phyloP scores from a whole-genome alignment of 2,113 vertebrate species.

The mouse (Mus musculus) region GRCm39 chr11:8535501-8536000 shows the following conservation, averaged over 20 bases:
- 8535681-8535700: neutral
- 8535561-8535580: no score
- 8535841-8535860: neutral
- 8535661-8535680: neutral
- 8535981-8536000: neutral
- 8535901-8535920: neutral
- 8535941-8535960: neutral
- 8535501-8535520: neutral
- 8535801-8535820: fast-evolving
- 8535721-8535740: neutral
- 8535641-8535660: neutral
- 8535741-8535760: neutral
- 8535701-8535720: neutral
- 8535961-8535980: neutral
- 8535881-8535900: no score
- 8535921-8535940: no score
- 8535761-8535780: fast-evolving
- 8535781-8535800: no score
- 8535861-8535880: neutral
- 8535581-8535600: fast-evolving
- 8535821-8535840: neutral
- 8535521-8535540: neutral
- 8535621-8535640: no score
- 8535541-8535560: no score
- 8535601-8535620: neutral